Base-by-base conservation (phyloP, 2,888 invertebrate genomes). In the Drosophila anomalata region DNA sequence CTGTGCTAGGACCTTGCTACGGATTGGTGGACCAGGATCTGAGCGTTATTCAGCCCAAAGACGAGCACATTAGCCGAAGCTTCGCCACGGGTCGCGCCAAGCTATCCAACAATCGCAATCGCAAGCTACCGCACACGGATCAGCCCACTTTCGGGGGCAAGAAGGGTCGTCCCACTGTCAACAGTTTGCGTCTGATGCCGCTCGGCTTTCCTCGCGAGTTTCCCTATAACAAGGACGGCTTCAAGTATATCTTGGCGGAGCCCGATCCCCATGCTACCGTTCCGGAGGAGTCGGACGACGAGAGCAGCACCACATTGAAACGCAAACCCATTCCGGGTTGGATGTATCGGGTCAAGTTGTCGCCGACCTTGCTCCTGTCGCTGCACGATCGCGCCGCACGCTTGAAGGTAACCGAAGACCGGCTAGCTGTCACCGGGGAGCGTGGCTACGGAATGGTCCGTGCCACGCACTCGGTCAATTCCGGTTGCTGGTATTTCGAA, bases 191-290 rank as follows among this genome's bases (percentile, higher is more conserved):
- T 90, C 92, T 98, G 57, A 97, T 97, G 5, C 95, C 97, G 0
- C 98, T 98, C 91, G 98, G 98, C 0, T 99, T 98, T 92, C 98
- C 99, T 0, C 93, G 97, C 9, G 99, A 99, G 87, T 98, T 99
- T 92, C 99, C 99, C 0, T 99, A 97, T 90, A 99, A 99, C 90
- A 99, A 99, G 91, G 99, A 99, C 92, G 99, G 99, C 0, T 99
- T 99, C 91, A 94, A 99, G 69, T 99, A 99, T 89, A 96, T 97
- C 77, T 92, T 99, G 60, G 99, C 99, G 0, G 99, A 99, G 91
- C 98, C 98, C 0, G 99, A 99, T 92, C 97, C 98, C 0, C 97
- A 99, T 92, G 99, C 99, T 36, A 99, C 99, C 0, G 98, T 96
- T 88, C 93, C 97, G 91, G 96, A 96, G 93, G 98, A 99, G 91